Conservation (phyloP, 2,797 vertebrate species). For the Capromys pilorides region DNA sequence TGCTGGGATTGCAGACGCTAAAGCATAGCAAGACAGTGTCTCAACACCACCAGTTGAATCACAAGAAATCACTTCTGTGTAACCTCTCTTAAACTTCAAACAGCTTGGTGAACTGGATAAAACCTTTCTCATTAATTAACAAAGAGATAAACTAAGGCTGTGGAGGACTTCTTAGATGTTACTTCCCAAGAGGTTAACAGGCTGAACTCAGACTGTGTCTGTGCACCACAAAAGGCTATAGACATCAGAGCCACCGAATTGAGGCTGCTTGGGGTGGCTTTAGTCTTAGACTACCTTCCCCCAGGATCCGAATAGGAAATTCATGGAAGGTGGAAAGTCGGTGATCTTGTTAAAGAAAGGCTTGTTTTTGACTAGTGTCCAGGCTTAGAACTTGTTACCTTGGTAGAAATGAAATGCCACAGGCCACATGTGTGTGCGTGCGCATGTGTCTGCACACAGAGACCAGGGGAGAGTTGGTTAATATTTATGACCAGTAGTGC, state of each 20-base stretch:
- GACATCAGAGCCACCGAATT: background rate
- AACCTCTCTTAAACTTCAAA: background rate
- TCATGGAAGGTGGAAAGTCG: background rate
- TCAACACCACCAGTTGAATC: background rate
- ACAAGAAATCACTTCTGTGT: background rate
- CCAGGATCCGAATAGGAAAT: slow-evolving; percentile 2
- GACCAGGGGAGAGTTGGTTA: background rate
- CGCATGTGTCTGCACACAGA: background rate
- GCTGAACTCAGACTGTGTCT: background rate
- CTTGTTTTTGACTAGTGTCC: background rate
- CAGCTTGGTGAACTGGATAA: background rate
- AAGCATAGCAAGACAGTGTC: background rate
- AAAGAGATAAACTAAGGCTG: background rate
- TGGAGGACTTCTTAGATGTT: background rate
- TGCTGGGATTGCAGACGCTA: background rate
- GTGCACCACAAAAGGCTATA: background rate
- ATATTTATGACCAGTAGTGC: background rate
- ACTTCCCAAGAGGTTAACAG: background rate
- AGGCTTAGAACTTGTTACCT: background rate
- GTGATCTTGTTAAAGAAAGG: slow-evolving; percentile 24
- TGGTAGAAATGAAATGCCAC: background rate
- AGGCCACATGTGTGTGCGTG: background rate
- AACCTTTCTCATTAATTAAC: background rate
- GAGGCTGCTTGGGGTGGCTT: background rate
- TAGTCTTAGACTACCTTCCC: background rate